These are phyloP conservation scores for Dicycla oo DNA, from an alignment of 2,888 invertebrate species.

Conservation along the genomic window DNA sequence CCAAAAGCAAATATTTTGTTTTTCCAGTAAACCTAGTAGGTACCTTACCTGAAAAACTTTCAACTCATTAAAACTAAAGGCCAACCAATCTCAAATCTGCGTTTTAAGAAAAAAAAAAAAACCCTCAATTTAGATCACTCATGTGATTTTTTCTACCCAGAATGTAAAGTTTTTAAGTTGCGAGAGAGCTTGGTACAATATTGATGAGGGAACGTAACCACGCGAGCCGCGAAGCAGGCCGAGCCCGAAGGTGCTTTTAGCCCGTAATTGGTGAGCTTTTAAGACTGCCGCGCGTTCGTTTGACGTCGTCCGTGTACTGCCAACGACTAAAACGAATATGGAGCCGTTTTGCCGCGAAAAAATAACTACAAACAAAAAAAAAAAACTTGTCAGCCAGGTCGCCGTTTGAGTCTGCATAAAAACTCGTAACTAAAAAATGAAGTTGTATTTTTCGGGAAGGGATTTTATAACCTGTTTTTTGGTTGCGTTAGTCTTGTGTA, in stretches of 20 bases:
- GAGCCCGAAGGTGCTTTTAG: slow-evolving; percentile 90
- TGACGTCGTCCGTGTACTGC: slow-evolving; percentile 80
- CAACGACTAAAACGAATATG: slow-evolving; percentile 74
- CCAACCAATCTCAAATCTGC: slow-evolving; percentile 8
- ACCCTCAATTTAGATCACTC: slow-evolving; percentile 52
- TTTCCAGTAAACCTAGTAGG: background rate
- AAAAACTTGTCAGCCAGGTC: slow-evolving; percentile 56
- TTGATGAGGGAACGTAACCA: slow-evolving; percentile 88
- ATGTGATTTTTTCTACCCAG: slow-evolving; percentile 64
- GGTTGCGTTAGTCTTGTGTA: background rate
- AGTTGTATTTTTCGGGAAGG: slow-evolving; percentile 30
- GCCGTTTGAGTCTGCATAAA: slow-evolving; percentile 66
- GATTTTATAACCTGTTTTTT: slow-evolving; percentile 4
- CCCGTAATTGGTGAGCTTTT: slow-evolving; percentile 90
- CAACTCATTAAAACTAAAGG: background rate
- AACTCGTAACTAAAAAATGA: slow-evolving; percentile 57
- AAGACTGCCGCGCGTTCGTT: slow-evolving; percentile 89
- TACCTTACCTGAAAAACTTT: background rate
- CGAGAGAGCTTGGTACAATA: slow-evolving; percentile 87
- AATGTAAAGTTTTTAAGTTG: slow-evolving; percentile 79
- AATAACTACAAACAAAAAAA: slow-evolving; percentile 69
- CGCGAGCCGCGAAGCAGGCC: slow-evolving; percentile 80
- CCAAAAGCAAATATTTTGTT: background rate
- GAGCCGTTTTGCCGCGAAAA: slow-evolving; percentile 68
- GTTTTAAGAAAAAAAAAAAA: slow-evolving; percentile 36